phyloP scores from a whole-genome alignment of 2,888 invertebrate species.

The Neocrepidodera transversa region DNA sequence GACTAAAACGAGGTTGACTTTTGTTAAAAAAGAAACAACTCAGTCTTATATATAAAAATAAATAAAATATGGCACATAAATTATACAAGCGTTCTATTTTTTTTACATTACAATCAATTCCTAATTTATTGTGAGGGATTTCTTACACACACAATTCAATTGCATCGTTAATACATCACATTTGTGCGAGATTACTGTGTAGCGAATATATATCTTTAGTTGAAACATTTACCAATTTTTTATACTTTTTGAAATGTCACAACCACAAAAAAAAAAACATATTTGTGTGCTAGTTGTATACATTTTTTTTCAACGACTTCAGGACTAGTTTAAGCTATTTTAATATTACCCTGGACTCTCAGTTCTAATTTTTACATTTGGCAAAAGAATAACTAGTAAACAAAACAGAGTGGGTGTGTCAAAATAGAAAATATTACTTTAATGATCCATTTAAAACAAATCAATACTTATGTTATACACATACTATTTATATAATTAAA shows the following conservation, averaged over 20 bases:
- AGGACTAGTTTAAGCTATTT: neutral
- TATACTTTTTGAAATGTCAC: too few species aligned
- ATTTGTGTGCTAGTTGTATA: neutral
- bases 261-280: neutral
- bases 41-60: conserved; percentile 34
- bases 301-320: neutral
- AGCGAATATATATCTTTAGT: neutral
- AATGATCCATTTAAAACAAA: too few species aligned
- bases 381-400: too few species aligned
- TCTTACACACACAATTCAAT: conserved; percentile 13
- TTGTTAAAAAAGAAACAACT: conserved; percentile 25
- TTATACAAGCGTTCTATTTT: conserved; percentile 21
- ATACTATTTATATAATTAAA: too few species aligned
- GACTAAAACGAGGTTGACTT: conserved; percentile 6
- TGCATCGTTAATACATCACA: conserved; percentile 3
- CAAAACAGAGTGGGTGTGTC: too few species aligned
- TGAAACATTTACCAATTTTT: neutral
- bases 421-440: too few species aligned
- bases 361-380: too few species aligned
- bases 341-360: too few species aligned
- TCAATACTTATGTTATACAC: too few species aligned
- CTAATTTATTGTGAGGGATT: conserved; percentile 29
- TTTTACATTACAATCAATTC: conserved; percentile 30
- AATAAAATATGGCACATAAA: conserved; percentile 38
- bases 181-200: conserved; percentile 1